Conservation (phyloP, 2,888 invertebrate genomes). For the Myathropa florea region DNA sequence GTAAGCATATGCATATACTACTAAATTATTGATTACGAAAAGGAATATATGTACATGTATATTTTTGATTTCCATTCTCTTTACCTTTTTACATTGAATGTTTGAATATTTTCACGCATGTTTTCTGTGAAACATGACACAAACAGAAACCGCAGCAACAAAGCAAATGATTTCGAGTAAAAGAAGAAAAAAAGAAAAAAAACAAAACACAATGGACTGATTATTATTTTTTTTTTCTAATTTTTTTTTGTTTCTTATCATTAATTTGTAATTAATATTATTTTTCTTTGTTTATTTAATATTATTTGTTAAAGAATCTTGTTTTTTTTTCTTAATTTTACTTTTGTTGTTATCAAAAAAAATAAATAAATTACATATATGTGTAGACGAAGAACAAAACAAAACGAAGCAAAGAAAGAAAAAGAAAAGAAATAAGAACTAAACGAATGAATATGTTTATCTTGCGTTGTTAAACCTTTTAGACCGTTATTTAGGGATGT, state of each 20-base stretch:
- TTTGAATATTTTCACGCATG: conserved; percentile 39
- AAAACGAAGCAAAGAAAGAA: background rate
- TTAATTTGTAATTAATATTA: conserved; percentile 59
- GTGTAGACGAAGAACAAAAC: background rate
- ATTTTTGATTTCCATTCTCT: conserved; percentile 45
- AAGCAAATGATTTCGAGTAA: conserved; percentile 26
- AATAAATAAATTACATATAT: conserved; percentile 3
- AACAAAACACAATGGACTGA: conserved; percentile 66
- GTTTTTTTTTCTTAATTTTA: conserved; percentile 33
- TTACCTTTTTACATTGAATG: conserved; percentile 39
- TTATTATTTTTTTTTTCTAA: conserved; percentile 57
- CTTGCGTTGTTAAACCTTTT: conserved; percentile 43
- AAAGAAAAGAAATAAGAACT: conserved; percentile 1
- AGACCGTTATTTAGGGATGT: too few species aligned
- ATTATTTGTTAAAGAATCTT: conserved; percentile 51
- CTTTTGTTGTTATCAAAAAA: conserved; percentile 51
- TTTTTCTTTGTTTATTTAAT: conserved; percentile 65
- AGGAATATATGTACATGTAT: conserved; percentile 26
- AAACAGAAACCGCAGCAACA: conserved; percentile 13
- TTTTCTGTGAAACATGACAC: conserved; percentile 3
- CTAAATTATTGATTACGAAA: conserved; percentile 49
- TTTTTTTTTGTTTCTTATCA: conserved; percentile 49
- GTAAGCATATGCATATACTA: conserved; percentile 21
- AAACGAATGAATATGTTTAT: conserved; percentile 11
- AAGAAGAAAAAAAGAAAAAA: conserved; percentile 40